Conservation (phyloP, 2,797 vertebrate genomes). For the Coilia nasus region DNA sequence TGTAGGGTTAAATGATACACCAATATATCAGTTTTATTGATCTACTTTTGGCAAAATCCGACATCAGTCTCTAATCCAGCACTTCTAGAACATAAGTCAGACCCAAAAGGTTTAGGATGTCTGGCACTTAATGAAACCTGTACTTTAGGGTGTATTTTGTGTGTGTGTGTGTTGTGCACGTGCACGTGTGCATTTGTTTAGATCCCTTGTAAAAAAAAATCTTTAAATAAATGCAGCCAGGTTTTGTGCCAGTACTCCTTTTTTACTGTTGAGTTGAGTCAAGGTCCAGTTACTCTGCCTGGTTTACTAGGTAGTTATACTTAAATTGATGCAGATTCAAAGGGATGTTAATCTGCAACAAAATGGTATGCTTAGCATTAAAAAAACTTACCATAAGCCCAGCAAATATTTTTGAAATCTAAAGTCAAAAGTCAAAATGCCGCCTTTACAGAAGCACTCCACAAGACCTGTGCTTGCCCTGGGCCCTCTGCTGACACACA, state of each 20-base stretch:
- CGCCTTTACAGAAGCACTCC: not conserved
- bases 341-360: not conserved
- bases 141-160: constrained; percentile 43
- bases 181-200: not conserved
- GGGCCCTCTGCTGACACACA: too few species aligned
- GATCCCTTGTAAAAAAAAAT: not conserved
- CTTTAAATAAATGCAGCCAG: constrained; percentile 12
- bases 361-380: not conserved
- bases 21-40: constrained; percentile 86
- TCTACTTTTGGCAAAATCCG: constrained; percentile 74
- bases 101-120: constrained; percentile 54
- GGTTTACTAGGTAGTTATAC: not conserved
- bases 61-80: constrained; percentile 70
- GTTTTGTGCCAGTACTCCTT: constrained; percentile 24
- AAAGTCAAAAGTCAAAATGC: not conserved
- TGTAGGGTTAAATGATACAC: constrained; percentile 72
- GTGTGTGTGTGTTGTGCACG: not conserved
- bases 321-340: not conserved
- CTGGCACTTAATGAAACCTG: constrained; percentile 56
- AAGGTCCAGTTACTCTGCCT: not conserved
- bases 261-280: constrained; percentile 16
- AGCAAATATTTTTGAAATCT: not conserved
- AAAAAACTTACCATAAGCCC: not conserved
- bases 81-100: constrained; percentile 65
- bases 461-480: not conserved